Conservation (phyloP, 2,888 invertebrate genomes). For the Eupithecia inturbata region DNA sequence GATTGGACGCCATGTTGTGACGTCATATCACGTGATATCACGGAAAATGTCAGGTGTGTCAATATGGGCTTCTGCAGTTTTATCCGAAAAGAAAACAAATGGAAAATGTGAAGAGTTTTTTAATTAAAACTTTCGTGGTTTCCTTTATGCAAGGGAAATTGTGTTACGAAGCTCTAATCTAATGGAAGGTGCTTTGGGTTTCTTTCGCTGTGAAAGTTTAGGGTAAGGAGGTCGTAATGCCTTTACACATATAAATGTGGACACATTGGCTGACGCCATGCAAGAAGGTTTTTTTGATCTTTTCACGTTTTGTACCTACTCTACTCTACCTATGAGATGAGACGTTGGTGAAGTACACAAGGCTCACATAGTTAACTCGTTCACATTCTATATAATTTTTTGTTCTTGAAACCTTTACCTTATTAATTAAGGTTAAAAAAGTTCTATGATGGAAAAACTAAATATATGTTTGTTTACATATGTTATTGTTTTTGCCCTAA, state of each 20-base stretch:
- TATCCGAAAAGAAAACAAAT: constrained; percentile 6
- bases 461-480: too few relatives aligned
- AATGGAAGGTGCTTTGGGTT: constrained; percentile 10
- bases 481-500: too few relatives aligned
- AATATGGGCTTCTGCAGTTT: constrained; percentile 9
- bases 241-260: neutral
- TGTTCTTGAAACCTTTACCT: too few relatives aligned
- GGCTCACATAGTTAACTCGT: too few relatives aligned
- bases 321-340: neutral
- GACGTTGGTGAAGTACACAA: too few relatives aligned
- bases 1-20: constrained; percentile 60
- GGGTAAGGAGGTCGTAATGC: neutral
- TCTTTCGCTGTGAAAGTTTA: constrained; percentile 4
- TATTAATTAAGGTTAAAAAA: too few relatives aligned
- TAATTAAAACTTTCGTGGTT: constrained; percentile 27
- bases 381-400: too few relatives aligned
- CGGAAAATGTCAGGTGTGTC: constrained; percentile 7
- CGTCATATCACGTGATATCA: constrained; percentile 48
- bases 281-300: neutral
- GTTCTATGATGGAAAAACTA: too few relatives aligned
- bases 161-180: constrained; percentile 1
- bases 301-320: neutral
- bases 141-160: constrained; percentile 16
- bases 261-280: neutral
- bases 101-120: constrained; percentile 20